A percentile compares a stretch with the other conserved stretches of the same genome.
These are phyloP conservation scores for Gasterosteus nipponicus DNA, from an alignment of 2,113 vertebrate genomes.

Conservation along the genomic window DNA sequence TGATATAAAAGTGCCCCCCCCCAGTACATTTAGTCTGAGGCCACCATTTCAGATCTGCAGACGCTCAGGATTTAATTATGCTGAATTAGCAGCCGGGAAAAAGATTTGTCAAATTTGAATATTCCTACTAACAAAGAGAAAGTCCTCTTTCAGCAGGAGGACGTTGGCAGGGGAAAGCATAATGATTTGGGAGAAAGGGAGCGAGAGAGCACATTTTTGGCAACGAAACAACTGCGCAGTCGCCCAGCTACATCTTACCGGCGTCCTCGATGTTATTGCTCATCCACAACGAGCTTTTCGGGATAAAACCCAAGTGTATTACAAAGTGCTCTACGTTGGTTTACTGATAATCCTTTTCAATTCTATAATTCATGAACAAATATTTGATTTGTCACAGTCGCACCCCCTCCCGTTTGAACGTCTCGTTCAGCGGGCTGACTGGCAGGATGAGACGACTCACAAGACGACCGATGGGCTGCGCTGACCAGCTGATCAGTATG, in stretches of 20 bases:
- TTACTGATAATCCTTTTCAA: conserved; percentile 5
- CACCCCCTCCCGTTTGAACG: not conserved
- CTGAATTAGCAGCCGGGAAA: conserved; percentile 49
- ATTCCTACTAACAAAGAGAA: conserved; percentile 49
- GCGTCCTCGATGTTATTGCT: not conserved
- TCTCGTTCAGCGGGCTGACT: conserved; percentile 32
- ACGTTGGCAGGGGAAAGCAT: conserved; percentile 36
- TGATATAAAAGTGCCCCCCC: conserved; percentile 31
- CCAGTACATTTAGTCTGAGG: conserved; percentile 26
- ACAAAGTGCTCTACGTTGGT: not conserved
- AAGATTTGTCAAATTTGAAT: conserved; percentile 45
- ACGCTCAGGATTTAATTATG: conserved; percentile 49
- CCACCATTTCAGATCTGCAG: conserved; percentile 37
- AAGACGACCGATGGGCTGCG: not conserved
- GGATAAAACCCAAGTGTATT: not conserved
- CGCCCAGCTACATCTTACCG: conserved; percentile 21
- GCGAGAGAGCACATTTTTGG: not conserved
- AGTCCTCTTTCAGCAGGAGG: conserved; percentile 24
- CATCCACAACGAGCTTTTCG: not conserved
- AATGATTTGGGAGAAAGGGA: conserved; percentile 5
- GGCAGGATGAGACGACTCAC: not conserved
- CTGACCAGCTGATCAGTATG: conserved; percentile 18
- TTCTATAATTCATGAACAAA: conserved; percentile 13
- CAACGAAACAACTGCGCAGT: not conserved
- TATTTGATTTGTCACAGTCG: conserved; percentile 14